Base-by-base conservation (phyloP, 1,140 invertebrate species). In the Scaptomyza graminum region DNA sequence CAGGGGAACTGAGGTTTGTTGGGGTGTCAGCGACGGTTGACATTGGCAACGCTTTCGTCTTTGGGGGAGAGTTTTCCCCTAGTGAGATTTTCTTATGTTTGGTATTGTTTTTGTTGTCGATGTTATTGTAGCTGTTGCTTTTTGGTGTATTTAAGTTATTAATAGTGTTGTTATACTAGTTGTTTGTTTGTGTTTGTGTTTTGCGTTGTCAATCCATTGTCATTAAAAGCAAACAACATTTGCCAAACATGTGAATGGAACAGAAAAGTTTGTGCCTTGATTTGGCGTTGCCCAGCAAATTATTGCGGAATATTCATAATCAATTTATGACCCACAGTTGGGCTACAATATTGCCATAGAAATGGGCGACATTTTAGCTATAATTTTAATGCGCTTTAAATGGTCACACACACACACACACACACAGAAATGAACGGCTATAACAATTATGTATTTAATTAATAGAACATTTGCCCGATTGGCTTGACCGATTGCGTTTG, bases 201-300 rank as follows among this genome's bases (percentile, higher is more conserved):
- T 54, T 54, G 50, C 76, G 73, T 85, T 85, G 82, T 85, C 82
- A 85, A 82, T 85, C 67, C 65, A 76, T 82, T 85, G 82, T 85
- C 82, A 85, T 78, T 82, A 82, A 85, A 85, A 82, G 82, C 82
- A 88, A 87, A 87, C 82, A 84, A 60, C 43, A 46, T 68, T 54
- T 61, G 37, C 37, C 16, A 50, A 72, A 72, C 70, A 74, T 71
- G 67, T 72, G 65, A 56, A 55, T 31, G 49, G 61, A 55, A 81
- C 34, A 34, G 7, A 34, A 34, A 34, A 34, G 31, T 34, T 34
- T 41, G 44, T 50, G 66, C 71, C 47, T 82, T 77, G 57, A 43
- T 64, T 78, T 55, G 25, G 61, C 50, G 43, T 59, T 51, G 47
- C 62, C 28, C 39, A 46, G 47, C 46, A 65, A 65, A 71, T 71